Evolutionary conservation across 2,797 vertebrate species (phyloP).

Genomic region (Trichosurus vulpecula): DNA sequence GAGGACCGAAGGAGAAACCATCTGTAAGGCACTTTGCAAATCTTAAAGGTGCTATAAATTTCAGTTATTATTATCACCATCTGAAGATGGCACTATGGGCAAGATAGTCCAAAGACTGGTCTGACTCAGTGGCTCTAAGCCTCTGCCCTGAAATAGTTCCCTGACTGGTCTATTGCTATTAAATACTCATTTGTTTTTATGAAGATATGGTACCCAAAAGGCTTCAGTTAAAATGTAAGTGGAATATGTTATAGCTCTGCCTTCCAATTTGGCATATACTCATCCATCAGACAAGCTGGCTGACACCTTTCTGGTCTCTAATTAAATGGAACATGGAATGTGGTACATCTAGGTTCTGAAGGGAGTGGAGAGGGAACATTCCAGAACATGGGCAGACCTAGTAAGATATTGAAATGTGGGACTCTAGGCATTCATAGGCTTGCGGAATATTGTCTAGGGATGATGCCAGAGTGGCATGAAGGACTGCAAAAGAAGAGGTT

Average conservation of each 20-base stretch:
- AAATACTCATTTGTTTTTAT: not conserved
- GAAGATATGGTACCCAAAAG: not conserved
- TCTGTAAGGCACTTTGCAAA: not conserved
- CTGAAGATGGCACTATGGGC: not conserved
- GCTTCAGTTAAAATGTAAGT: not conserved
- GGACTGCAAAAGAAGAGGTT: not conserved
- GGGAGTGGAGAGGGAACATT: not conserved
- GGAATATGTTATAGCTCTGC: not conserved
- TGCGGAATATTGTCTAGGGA: not conserved
- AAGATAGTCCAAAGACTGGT: not conserved
- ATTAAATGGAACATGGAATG: not conserved
- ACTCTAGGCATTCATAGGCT: not conserved
- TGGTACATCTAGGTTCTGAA: not conserved
- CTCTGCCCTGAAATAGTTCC: not conserved
- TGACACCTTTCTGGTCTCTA: not conserved
- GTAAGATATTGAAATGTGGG: not conserved
- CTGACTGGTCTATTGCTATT: not conserved
- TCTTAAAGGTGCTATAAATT: not conserved
- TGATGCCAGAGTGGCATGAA: not conserved
- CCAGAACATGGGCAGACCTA: not conserved
- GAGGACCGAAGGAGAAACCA: not conserved
- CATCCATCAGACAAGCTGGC: not conserved
- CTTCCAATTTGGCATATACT: not conserved
- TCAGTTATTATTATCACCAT: not conserved
- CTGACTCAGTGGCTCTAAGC: not conserved